Evolutionary conservation across 2,113 vertebrate species (phyloP).

Genomic region (Calyptomena viridis): DNA sequence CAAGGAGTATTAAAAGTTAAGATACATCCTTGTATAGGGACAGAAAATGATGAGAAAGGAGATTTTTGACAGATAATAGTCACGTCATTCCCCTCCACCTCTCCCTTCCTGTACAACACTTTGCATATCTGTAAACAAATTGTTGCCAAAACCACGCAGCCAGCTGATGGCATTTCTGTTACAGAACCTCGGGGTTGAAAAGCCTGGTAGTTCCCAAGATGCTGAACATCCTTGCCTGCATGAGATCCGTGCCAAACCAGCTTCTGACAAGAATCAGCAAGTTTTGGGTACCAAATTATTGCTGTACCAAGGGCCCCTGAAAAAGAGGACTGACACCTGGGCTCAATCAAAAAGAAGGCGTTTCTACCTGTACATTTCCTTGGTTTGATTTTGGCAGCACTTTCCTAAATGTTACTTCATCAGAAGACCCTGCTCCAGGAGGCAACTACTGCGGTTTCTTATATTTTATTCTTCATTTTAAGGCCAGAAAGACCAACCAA

Average conservation of each 20-base stretch:
- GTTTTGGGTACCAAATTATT: background rate
- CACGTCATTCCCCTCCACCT: background rate
- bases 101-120: background rate
- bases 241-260: background rate
- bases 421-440: background rate
- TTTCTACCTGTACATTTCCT: background rate
- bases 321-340: background rate
- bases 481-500: background rate
- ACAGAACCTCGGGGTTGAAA: background rate
- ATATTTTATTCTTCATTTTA: background rate
- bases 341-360: background rate
- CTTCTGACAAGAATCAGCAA: background rate
- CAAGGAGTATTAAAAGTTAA: background rate
- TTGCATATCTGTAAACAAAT: background rate
- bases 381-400: background rate
- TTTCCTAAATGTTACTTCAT: background rate
- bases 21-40: accelerated
- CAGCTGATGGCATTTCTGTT: background rate
- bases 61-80: background rate
- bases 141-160: background rate
- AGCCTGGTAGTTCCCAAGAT: background rate
- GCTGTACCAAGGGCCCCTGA: background rate
- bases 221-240: background rate
- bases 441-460: background rate
- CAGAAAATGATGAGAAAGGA: background rate